Conservation (phyloP, 2,888 invertebrate species). For the Chouioia cunea region DNA sequence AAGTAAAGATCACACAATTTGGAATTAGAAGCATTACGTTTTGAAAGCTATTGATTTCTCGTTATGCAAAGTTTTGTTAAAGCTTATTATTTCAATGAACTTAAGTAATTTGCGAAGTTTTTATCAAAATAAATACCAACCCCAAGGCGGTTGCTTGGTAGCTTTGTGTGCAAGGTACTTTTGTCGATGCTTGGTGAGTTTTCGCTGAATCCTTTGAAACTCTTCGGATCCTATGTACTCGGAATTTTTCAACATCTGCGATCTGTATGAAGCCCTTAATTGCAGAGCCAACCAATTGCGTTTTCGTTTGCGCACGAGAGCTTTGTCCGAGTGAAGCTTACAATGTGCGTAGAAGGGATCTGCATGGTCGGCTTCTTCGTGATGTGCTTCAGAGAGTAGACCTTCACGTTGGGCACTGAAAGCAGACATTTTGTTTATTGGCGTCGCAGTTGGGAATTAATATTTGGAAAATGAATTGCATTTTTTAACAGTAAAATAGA, state of each 20-base stretch:
- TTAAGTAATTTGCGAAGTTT: no score
- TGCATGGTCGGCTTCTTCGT: constrained; percentile 90
- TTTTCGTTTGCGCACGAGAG: constrained; percentile 82
- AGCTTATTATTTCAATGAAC: no score
- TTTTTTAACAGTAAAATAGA: constrained; percentile 10
- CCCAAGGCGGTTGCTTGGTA: constrained; percentile 86
- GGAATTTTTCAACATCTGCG: constrained; percentile 72
- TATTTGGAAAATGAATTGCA: not conserved
- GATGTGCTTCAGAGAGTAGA: constrained; percentile 90
- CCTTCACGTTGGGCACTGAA: constrained; percentile 92
- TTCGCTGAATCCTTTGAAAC: constrained; percentile 82
- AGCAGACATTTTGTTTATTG: no score
- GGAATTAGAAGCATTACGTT: constrained; percentile 1
- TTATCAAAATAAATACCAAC: constrained; percentile 68
- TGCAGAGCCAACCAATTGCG: constrained; percentile 90
- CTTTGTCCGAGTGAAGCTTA: constrained; percentile 93
- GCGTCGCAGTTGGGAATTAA: not conserved
- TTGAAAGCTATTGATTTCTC: not conserved
- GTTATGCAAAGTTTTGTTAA: not conserved
- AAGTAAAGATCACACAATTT: constrained; percentile 51
- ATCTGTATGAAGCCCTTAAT: constrained; percentile 80
- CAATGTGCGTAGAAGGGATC: constrained; percentile 99
- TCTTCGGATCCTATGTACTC: constrained; percentile 77
- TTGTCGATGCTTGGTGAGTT: constrained; percentile 85
- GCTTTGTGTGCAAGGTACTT: constrained; percentile 85